A percentile compares a stretch with the other conserved stretches of the same genome.
phyloP scores from a whole-genome alignment of 2,888 invertebrate genomes.

The Lepidochrysops patricia region DNA sequence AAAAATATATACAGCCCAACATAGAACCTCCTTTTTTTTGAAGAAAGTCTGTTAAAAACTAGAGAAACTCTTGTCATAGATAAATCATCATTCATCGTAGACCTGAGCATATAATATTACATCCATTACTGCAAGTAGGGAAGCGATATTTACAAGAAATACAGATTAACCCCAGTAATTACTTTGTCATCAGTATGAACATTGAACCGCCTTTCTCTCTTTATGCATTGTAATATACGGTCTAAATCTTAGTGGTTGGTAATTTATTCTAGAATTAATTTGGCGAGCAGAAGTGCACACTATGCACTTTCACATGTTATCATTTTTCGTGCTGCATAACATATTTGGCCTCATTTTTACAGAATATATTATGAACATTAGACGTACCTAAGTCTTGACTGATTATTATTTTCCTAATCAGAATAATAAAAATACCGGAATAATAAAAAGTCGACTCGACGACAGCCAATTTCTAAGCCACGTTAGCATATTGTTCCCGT shows the following conservation, averaged over 20 bases:
- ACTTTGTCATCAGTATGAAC: not conserved
- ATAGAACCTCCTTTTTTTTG: not conserved
- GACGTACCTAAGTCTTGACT: too few relatives aligned
- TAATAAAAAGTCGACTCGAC: too few relatives aligned
- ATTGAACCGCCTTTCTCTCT: constrained; percentile 1
- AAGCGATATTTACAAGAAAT: not conserved
- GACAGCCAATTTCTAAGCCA: too few relatives aligned
- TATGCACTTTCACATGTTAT: not conserved
- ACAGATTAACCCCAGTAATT: not conserved
- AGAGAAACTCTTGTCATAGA: not conserved
- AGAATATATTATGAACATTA: not conserved
- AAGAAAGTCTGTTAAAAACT: not conserved
- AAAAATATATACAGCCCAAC: too few relatives aligned
- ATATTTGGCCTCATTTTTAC: too few relatives aligned
- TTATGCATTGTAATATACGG: not conserved
- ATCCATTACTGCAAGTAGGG: not conserved
- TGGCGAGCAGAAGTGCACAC: not conserved
- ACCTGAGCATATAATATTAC: not conserved
- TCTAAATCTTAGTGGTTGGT: not conserved
- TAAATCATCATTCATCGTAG: not conserved
- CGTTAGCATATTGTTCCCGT: too few relatives aligned
- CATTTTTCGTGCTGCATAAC: too few relatives aligned
- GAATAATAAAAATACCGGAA: too few relatives aligned
- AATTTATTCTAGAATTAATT: not conserved
- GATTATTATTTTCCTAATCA: too few relatives aligned